phyloP scores from a whole-genome alignment of 2,888 invertebrate species.

The Carterocephalus palaemon region DNA sequence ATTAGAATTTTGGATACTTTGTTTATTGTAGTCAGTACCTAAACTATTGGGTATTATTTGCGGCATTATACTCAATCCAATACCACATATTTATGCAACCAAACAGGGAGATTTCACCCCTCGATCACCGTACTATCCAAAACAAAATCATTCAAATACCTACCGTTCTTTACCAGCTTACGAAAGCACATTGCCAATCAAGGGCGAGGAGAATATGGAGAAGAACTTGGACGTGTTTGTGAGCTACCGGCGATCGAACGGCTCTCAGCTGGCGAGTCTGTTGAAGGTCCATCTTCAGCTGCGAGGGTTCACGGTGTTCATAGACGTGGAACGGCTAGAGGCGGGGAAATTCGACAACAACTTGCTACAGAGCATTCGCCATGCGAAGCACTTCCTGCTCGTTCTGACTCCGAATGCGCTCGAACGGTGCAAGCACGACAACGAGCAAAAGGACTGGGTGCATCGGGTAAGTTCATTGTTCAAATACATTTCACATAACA shows the following conservation, averaged over 20 bases:
- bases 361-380: conserved; percentile 95
- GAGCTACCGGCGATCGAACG: conserved; percentile 97
- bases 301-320: conserved; percentile 97
- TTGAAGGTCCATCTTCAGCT: conserved; percentile 98
- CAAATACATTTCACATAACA: too few relatives aligned
- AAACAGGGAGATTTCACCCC: too few relatives aligned
- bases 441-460: conserved; percentile 98
- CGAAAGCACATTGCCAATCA: conserved; percentile 82
- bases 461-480: conserved; percentile 87
- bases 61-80: too few relatives aligned
- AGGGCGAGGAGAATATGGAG: conserved; percentile 87
- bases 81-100: too few relatives aligned
- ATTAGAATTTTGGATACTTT: too few relatives aligned
- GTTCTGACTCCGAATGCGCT: conserved; percentile 97
- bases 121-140: too few relatives aligned
- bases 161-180: conserved; percentile 65
- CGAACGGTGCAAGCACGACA: conserved; percentile 95
- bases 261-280: conserved; percentile 96
- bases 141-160: too few relatives aligned
- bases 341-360: conserved; percentile 99
- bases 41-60: too few relatives aligned
- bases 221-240: conserved; percentile 98
- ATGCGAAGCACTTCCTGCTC: conserved; percentile 97
- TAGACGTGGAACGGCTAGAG: conserved; percentile 97
- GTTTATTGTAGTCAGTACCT: too few relatives aligned